Evolutionary conservation across 2,797 vertebrate genomes (phyloP).

Genomic region (Rhynchotus rufescens): DNA sequence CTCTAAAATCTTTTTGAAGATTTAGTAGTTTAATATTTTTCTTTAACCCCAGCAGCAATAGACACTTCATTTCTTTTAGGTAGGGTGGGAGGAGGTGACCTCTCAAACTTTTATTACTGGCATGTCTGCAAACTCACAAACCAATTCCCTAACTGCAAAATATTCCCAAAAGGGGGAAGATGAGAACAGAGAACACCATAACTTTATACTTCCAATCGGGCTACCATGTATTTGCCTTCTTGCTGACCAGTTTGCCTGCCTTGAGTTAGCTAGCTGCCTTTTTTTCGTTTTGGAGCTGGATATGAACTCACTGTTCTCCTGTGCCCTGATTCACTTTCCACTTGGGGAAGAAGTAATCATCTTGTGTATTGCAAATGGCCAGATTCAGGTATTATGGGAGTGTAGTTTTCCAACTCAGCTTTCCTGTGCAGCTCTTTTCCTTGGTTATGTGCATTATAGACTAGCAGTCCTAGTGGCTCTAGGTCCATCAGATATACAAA

Average conservation of each 20-base stretch:
- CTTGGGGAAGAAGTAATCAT: neutral
- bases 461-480: neutral
- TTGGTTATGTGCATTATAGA: neutral
- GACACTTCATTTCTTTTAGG: neutral
- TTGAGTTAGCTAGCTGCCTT: neutral
- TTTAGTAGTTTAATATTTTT: neutral
- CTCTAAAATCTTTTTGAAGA: neutral
- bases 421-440: neutral
- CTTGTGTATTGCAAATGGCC: neutral
- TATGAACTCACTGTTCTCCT: neutral
- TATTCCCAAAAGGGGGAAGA: neutral
- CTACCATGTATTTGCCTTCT: neutral
- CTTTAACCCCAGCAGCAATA: neutral
- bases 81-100: neutral
- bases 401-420: neutral
- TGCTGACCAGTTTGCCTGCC: neutral
- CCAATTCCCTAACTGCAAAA: neutral
- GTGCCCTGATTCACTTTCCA: neutral
- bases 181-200: neutral
- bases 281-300: neutral
- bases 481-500: neutral
- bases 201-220: neutral
- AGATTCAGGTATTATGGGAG: no score
- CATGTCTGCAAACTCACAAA: neutral
- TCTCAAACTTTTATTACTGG: neutral